Evolutionary conservation across 2,797 vertebrate species (phyloP).

Genomic region (Dicrostonyx torquatus): DNA sequence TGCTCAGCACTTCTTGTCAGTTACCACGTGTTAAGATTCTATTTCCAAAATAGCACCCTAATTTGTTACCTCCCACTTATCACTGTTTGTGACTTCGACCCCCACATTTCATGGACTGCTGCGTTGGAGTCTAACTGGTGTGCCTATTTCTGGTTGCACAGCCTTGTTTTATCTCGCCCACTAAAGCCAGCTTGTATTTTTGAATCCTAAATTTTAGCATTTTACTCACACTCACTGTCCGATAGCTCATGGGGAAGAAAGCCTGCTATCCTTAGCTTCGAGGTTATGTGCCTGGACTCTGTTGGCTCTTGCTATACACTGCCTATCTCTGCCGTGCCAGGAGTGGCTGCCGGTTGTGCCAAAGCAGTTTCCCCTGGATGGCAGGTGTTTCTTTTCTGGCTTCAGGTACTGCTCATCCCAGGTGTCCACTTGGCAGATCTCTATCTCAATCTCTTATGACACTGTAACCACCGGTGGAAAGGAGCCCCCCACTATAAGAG

Average conservation of each 20-base stretch:
- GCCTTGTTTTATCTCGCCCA: conserved; percentile 18
- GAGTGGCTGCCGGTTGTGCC: not conserved
- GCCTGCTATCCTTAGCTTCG: not conserved
- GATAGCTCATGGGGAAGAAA: not conserved
- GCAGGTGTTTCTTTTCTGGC: not conserved
- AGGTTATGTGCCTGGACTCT: not conserved
- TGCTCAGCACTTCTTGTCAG: conserved; percentile 6
- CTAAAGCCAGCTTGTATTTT: conserved; percentile 54
- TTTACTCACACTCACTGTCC: conserved; percentile 10
- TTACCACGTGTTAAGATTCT: conserved; percentile 59
- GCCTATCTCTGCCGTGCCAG: not conserved
- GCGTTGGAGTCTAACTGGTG: not conserved
- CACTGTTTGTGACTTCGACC: conserved; percentile 18
- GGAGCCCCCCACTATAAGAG: not conserved
- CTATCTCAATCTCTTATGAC: not conserved
- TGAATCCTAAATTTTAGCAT: not conserved
- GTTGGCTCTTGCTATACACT: not conserved
- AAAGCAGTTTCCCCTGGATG: not conserved
- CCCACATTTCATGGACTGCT: conserved; percentile 1
- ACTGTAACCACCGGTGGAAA: not conserved
- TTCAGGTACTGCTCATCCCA: not conserved
- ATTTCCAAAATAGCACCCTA: conserved; percentile 37
- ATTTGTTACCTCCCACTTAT: conserved; percentile 20
- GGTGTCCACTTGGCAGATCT: not conserved
- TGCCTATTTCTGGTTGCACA: conserved; percentile 28